Percentiles rank a stretch among this genome's conserved stretches.
Evolutionary conservation across 2,888 invertebrate genomes (phyloP).

Genomic region (Agonopterix subpropinquella): DNA sequence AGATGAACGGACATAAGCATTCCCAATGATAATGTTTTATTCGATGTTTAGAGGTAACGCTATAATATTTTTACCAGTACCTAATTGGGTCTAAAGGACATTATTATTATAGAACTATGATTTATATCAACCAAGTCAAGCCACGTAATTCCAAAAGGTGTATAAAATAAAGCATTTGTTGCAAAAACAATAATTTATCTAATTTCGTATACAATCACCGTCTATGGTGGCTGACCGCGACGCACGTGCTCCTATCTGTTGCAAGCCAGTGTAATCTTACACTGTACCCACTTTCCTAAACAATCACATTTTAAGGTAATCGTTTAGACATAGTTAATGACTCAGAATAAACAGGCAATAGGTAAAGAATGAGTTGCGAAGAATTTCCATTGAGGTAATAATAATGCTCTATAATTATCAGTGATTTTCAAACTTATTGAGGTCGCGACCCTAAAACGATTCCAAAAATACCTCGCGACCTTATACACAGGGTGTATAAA

Average conservation of each 20-base stretch:
- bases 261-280: conserved; percentile 1
- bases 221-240: conserved; percentile 4
- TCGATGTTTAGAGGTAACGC: no score
- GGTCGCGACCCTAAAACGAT: no score
- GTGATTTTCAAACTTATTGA: no score
- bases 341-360: not conserved
- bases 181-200: conserved; percentile 1
- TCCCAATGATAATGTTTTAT: no score
- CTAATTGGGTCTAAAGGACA: no score
- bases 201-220: conserved; percentile 3
- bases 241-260: conserved; percentile 7
- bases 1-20: no score
- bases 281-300: conserved; percentile 4
- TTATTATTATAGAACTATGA: no score
- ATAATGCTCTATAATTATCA: not conserved
- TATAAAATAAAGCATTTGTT: not conserved
- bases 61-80: no score
- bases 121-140: no score
- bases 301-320: conserved; percentile 1
- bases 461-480: no score
- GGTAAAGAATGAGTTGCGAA: not conserved
- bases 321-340: conserved; percentile 2
- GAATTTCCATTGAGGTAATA: not conserved
- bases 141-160: no score
- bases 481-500: no score